Percentiles rank a stretch among this genome's conserved stretches.
Evolutionary conservation across 1,140 invertebrate species (phyloP).

Genomic region (Aethina tumida): DNA sequence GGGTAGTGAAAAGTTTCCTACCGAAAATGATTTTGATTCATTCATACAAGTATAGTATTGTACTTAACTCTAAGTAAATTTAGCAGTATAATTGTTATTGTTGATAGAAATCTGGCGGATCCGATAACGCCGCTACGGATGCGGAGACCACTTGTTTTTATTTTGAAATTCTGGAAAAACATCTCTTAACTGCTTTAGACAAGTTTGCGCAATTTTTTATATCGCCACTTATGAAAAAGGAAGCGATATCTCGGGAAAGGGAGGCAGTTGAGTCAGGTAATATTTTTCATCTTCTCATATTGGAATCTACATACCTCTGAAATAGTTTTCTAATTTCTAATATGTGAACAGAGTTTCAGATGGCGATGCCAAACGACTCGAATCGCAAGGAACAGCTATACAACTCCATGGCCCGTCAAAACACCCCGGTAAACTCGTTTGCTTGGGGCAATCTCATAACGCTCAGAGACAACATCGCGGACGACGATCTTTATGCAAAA

Average conservation of each 20-base stretch:
- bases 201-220: constrained; percentile 89
- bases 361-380: constrained; percentile 55
- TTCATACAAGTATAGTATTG: constrained; percentile 43
- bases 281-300: neutral
- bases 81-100: constrained; percentile 2
- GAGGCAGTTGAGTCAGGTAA: constrained; percentile 83
- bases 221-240: constrained; percentile 73
- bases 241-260: constrained; percentile 81
- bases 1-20: constrained; percentile 78
- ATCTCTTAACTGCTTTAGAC: constrained; percentile 64
- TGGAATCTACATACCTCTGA: neutral
- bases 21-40: constrained; percentile 78
- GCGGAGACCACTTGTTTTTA: constrained; percentile 79
- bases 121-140: constrained; percentile 74
- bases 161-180: constrained; percentile 74
- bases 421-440: constrained; percentile 70
- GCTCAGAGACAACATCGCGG: constrained; percentile 56
- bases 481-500: constrained; percentile 51
- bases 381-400: constrained; percentile 66
- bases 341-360: constrained; percentile 58
- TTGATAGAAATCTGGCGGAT: constrained; percentile 61
- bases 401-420: constrained; percentile 49
- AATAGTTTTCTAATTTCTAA: constrained; percentile 7
- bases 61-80: neutral
- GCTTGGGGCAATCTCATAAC: constrained; percentile 77